Percentiles rank a stretch among this genome's conserved stretches.
Conservation (phyloP, 2,888 invertebrate genomes). For the Alviniconcha strummeri region DNA sequence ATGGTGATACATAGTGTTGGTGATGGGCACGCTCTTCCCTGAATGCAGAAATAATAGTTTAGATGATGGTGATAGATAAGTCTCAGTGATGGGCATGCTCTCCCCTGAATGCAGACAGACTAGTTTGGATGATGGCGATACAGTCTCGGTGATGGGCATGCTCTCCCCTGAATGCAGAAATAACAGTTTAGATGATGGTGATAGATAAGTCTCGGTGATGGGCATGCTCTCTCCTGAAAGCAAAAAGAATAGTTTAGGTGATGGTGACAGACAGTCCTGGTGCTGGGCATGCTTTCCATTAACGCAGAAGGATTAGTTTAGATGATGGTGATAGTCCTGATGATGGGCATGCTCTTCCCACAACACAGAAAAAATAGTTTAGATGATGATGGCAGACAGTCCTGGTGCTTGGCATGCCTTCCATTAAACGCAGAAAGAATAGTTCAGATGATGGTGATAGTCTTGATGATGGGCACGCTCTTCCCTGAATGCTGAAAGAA, state of each 20-base stretch:
- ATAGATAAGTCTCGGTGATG: slow-evolving; percentile 87
- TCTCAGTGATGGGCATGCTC: slow-evolving; percentile 94
- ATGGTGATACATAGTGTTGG: slow-evolving; percentile 80
- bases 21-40: slow-evolving; percentile 97
- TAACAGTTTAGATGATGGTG: slow-evolving; percentile 63
- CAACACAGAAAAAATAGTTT: slow-evolving; percentile 41
- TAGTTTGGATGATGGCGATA: too few species aligned
- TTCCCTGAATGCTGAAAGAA: slow-evolving; percentile 83
- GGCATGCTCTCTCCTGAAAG: slow-evolving; percentile 92
- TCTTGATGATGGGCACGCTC: slow-evolving; percentile 96
- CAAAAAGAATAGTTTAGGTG: slow-evolving; percentile 77
- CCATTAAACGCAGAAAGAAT: slow-evolving; percentile 81
- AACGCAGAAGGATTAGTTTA: not conserved
- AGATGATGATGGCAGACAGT: too few species aligned
- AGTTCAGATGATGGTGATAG: too few species aligned
- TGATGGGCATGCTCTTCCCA: slow-evolving; percentile 97
- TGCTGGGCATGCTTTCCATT: slow-evolving; percentile 97
- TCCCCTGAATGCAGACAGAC: slow-evolving; percentile 81
- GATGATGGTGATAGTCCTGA: slow-evolving; percentile 91
- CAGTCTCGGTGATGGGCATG: slow-evolving; percentile 94
- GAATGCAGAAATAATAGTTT: slow-evolving; percentile 32
- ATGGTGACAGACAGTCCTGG: slow-evolving; percentile 79
- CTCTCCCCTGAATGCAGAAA: slow-evolving; percentile 87
- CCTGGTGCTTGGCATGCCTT: slow-evolving; percentile 96
- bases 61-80: slow-evolving; percentile 69